Evolutionary conservation across 2,797 vertebrate genomes (phyloP), one percentile per base, ranked within the genome.

Genomic region (Notolabrus celidotus): DNA sequence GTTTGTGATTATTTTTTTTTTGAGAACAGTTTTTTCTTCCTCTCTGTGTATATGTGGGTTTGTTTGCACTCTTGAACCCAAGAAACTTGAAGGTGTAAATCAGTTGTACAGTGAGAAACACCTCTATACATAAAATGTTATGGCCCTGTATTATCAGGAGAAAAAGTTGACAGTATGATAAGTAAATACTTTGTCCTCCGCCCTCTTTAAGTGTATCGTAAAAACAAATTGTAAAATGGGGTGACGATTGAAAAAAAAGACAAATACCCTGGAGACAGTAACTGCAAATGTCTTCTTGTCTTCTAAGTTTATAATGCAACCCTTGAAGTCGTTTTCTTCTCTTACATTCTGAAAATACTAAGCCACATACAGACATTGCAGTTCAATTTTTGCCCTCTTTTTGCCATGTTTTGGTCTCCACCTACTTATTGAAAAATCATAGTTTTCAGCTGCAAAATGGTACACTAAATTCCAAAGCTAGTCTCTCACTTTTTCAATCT

Each of bases 91-190:
- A 19, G 2, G 36, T 47, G 27, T 66, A 56, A 50, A 77, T 79
- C 51, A 64, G 54, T 11, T 1, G 5, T 25, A 46, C 38, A 34
- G 7, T 61, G n/a, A 50, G 15, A 31, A 60, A 69, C 51, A 66
- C 38, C 25, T 51, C 22, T 25, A 38, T 20, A 17, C 14, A 66
- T 71, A 62, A 71, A 63, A 2, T 11, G 15, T 65, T 62, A 78
- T 15, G 38, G 23, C 16, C 27, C 25, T 22, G 52, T 15, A 61
- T 55, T 42, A 45, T 58, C 45, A 60, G 39, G 64, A 58, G 53
- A 31, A 62, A 16, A 10, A 41, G 60, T 49, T 51, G 31, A 71
- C 29, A 42, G 10, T 47, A 41, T 41, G 27, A 50, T 43, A 33
- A 55, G 25, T 70, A 38, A 73, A 67, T 42, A 31, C 17, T 22